Percentiles rank a stretch among this genome's conserved stretches.
These are phyloP conservation scores for Gonioctena quinquepunctata DNA, from an alignment of 1,140 invertebrate genomes.

Conservation along the genomic window DNA sequence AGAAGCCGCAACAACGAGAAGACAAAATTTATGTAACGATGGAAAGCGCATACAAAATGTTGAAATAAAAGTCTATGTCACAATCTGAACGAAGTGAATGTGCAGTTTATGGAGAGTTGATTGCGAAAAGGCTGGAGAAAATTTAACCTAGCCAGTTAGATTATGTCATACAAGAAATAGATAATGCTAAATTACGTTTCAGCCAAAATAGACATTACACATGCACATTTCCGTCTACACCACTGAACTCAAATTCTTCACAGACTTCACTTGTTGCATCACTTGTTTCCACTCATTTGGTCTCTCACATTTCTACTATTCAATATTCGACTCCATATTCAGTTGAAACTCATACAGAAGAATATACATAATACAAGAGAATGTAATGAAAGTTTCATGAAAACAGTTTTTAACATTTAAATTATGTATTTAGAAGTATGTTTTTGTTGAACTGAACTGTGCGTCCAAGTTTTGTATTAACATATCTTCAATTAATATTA, in stretches of 20 bases:
- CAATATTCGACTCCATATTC: background rate
- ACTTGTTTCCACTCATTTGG: background rate
- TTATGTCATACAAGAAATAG: background rate
- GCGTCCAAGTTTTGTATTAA: background rate
- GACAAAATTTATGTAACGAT: background rate
- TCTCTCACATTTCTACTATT: background rate
- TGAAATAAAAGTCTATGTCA: background rate
- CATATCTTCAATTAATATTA: background rate
- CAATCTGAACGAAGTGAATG: background rate
- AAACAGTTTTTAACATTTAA: background rate
- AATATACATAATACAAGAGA: background rate
- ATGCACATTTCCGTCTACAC: background rate
- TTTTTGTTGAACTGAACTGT: background rate
- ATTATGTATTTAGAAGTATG: background rate
- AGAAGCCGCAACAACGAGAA: background rate
- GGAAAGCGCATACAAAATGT: background rate
- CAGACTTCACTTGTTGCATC: background rate
- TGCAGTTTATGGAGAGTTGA: background rate
- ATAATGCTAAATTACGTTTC: constrained; percentile 18
- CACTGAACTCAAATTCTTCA: background rate
- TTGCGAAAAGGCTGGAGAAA: background rate
- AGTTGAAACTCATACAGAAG: background rate
- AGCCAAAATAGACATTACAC: background rate
- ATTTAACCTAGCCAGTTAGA: background rate
- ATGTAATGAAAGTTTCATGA: background rate